Conservation (phyloP, 2,797 vertebrate genomes). For the Yasuhikotakia modesta region DNA sequence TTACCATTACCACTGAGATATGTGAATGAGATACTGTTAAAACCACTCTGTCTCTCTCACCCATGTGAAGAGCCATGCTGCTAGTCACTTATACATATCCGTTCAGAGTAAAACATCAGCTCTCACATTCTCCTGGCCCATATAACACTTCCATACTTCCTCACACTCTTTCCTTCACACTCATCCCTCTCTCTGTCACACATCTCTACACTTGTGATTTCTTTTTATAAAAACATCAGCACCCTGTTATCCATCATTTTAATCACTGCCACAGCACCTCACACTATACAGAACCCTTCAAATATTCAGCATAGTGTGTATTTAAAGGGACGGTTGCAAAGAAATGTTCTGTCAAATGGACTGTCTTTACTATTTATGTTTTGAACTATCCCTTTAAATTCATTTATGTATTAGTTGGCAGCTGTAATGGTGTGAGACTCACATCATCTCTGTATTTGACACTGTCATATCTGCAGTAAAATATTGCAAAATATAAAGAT, state of each 20-base stretch:
- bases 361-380: no score
- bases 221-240: slow-evolving; percentile 24
- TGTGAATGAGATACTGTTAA: slow-evolving; percentile 25
- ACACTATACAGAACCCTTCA: background rate
- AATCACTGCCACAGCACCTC: background rate
- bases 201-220: slow-evolving; percentile 5
- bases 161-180: slow-evolving; percentile 8
- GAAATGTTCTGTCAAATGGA: background rate
- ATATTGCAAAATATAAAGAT: background rate
- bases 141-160: background rate
- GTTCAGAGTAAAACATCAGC: slow-evolving; percentile 4
- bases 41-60: background rate
- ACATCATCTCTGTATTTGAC: background rate
- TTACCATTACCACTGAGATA: background rate
- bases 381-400: no score
- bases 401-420: background rate
- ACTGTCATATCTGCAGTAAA: background rate
- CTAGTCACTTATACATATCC: slow-evolving; percentile 15
- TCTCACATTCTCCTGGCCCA: background rate
- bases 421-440: background rate
- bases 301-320: background rate
- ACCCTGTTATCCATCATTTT: slow-evolving; percentile 8
- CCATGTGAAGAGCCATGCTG: slow-evolving; percentile 1
- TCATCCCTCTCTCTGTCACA: background rate
- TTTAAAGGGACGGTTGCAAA: background rate